Base-by-base conservation (phyloP, 2,113 vertebrate species). In the Catharus minimus region DNA sequence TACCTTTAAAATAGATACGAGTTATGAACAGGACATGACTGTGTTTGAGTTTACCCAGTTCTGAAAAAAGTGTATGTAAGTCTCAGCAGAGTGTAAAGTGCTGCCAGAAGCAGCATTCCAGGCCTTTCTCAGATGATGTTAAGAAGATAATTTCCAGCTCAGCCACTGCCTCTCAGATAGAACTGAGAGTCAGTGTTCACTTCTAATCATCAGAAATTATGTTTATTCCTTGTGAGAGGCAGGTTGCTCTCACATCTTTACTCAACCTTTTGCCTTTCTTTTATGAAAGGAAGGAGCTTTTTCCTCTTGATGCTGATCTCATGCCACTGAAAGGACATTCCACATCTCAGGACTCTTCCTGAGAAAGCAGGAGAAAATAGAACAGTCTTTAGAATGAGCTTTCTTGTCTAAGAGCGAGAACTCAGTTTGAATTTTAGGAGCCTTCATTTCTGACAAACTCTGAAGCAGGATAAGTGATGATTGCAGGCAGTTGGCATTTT, bases 41-140 rank as follows among this genome's bases (percentile, higher is more conserved):
- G 4, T 68, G 30, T 61, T 85, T 9, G 21, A 62, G 55, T 91
- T 91, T 61, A 88, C 91, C 66, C 55, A 68, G 43, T 62, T 77
- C 18, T 24, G 64, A 81, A 81, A 74, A 82, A 79, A 44, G 21
- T 79, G 23, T 13, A 13, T 50, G 36, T 47, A 79, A 76, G 60
- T 83, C 92, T 98, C 97, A 97, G 93, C 94, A 96, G 95, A 95
- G 69, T 77, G 95, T 96, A 95, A 93, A 95, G 79, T 57, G 66
- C 93, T 96, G 96, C 95, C 95, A 92, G 88, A 95, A 94, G 85
- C 91, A 96, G 93, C 95, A 96, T 97, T 98, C 95, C 93, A 89
- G 96, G 96, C 95, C 96, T 89, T 96, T 97, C 97, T 98, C 95
- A 94, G 50, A 64, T 83, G 50, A 67, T 36, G 44, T 46, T 67